These are phyloP conservation scores for Cotesia vestalis DNA, from an alignment of 1,140 invertebrate genomes.

Conservation along the genomic window DNA sequence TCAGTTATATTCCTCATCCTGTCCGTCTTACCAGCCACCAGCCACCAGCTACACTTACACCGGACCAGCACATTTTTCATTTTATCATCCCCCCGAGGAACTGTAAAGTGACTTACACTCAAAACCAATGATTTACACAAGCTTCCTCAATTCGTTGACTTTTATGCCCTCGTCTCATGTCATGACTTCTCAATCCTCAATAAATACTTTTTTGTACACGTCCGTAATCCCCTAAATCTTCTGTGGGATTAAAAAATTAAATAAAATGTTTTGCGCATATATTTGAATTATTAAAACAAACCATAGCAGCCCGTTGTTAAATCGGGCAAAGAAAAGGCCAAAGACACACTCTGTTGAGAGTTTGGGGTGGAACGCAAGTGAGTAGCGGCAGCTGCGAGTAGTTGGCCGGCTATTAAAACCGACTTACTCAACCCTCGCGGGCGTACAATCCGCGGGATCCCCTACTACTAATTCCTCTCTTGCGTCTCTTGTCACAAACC, in stretches of 20 bases:
- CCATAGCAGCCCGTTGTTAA: background rate
- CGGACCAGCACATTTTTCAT: too few species aligned
- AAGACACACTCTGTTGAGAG: conserved; percentile 15
- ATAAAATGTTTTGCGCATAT: too few species aligned
- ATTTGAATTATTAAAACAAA: too few species aligned
- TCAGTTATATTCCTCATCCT: background rate
- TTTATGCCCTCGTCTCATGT: background rate
- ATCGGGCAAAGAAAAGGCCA: conserved; percentile 19
- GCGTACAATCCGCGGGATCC: conserved; percentile 26
- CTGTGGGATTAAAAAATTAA: too few species aligned
- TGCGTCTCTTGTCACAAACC: conserved; percentile 23
- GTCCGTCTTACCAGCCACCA: conserved; percentile 5
- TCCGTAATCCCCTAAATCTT: too few species aligned
- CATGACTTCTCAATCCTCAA: background rate
- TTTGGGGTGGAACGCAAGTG: conserved; percentile 30
- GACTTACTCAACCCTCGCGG: conserved; percentile 39
- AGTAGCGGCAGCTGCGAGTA: conserved; percentile 39
- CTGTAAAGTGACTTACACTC: background rate
- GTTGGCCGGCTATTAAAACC: conserved; percentile 44
- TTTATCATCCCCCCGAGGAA: conserved; percentile 15
- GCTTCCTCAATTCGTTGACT: background rate
- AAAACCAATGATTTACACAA: conserved; percentile 2
- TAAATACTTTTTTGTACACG: background rate
- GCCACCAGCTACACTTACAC: background rate
- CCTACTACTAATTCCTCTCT: conserved; percentile 22